Conservation (phyloP, 2,797 vertebrate genomes). For the Podarcis lilfordi region DNA sequence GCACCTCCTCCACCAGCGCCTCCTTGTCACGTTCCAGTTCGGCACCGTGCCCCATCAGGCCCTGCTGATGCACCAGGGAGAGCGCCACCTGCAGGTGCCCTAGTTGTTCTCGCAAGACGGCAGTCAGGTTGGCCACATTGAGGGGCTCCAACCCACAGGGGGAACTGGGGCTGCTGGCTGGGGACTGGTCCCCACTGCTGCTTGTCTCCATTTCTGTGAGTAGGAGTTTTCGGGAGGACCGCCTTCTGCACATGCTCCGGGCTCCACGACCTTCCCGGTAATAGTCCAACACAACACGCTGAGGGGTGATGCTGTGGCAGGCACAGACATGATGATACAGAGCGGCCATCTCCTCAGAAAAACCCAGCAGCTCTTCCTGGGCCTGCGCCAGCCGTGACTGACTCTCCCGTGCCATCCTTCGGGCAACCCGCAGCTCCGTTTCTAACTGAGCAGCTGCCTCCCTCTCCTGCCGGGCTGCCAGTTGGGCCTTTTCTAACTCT, state of each 20-base stretch:
- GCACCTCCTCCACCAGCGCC: constrained; percentile 84
- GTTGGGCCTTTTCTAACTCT: constrained; percentile 79
- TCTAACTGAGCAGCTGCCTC: constrained; percentile 84
- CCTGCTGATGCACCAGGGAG: constrained; percentile 82
- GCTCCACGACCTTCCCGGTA: constrained; percentile 77
- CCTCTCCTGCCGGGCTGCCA: constrained; percentile 80
- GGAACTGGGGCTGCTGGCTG: constrained; percentile 79
- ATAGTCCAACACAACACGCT: constrained; percentile 85
- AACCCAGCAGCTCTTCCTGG: constrained; percentile 86
- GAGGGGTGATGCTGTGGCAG: constrained; percentile 86
- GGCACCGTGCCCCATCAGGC: constrained; percentile 70
- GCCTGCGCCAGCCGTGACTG: constrained; percentile 83
- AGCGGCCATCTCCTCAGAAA: constrained; percentile 87
- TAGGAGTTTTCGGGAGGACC: constrained; percentile 74
- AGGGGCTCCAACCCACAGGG: constrained; percentile 80
- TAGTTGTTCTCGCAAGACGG: constrained; percentile 86
- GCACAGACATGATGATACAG: constrained; percentile 89
- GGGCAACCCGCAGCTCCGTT: constrained; percentile 81
- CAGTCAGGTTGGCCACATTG: constrained; percentile 82
- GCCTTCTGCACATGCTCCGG: constrained; percentile 72
- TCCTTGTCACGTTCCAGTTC: constrained; percentile 85
- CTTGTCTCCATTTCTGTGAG: constrained; percentile 71
- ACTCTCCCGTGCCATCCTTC: constrained; percentile 82
- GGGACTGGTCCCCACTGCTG: constrained; percentile 71
- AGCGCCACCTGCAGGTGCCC: constrained; percentile 88